These are phyloP conservation scores for Bucco capensis DNA, from an alignment of 2,113 vertebrate species.

Conservation along the genomic window DNA sequence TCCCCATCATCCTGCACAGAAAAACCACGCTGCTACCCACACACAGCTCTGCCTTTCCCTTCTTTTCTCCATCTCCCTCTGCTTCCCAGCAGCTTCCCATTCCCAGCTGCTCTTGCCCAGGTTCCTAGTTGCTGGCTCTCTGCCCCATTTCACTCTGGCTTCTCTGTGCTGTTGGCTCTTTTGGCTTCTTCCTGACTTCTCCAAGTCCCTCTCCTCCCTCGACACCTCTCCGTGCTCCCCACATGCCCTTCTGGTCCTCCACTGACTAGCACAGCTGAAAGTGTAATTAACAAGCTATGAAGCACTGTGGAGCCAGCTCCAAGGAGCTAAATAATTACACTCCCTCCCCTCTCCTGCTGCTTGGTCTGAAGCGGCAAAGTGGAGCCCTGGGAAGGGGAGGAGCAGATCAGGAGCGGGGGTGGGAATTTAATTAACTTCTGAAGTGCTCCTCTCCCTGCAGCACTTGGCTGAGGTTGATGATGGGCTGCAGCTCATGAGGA, in stretches of 20 bases:
- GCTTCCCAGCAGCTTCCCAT: not conserved
- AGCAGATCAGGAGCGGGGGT: not conserved
- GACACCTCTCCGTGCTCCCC: not conserved
- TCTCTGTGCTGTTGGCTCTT: not conserved
- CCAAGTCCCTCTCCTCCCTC: not conserved
- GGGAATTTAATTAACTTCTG: slow-evolving; percentile 55
- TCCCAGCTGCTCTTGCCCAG: not conserved
- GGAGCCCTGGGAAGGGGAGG: slow-evolving; percentile 37
- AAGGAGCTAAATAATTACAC: slow-evolving; percentile 55
- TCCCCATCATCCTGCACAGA: rapidly evolving
- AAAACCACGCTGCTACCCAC: rapidly evolving
- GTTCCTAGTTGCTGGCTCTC: rapidly evolving
- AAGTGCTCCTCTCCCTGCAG: not conserved
- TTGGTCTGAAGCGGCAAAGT: not conserved
- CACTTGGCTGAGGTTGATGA: not conserved
- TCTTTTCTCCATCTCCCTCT: not conserved
- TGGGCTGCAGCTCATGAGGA: not conserved
- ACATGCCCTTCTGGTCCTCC: not conserved
- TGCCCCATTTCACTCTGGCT: rapidly evolving
- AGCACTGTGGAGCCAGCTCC: slow-evolving; percentile 39
- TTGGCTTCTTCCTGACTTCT: not conserved
- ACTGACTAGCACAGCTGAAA: not conserved
- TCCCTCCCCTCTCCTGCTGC: slow-evolving; percentile 18
- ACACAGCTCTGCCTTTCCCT: too few species aligned
- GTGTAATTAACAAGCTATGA: slow-evolving; percentile 54